Base-by-base conservation (phyloP, 2,113 vertebrate genomes). In the Maccullochella peelii region DNA sequence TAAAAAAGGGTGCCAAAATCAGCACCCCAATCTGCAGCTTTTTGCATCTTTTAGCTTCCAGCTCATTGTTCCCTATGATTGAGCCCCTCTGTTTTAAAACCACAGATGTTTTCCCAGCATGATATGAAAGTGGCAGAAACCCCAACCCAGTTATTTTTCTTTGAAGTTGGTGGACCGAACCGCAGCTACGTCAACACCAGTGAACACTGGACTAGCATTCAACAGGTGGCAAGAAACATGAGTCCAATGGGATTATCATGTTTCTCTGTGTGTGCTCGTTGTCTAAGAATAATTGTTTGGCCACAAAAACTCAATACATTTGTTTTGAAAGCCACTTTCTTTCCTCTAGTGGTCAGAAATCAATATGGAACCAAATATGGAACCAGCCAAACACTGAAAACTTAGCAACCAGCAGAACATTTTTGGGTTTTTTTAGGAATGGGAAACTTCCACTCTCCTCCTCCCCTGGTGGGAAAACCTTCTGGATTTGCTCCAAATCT, bases 101-200 rank as follows among this genome's bases (percentile, higher is more conserved):
- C 79, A 52, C 78, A 85, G 70, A 59, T 78, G 59, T 73, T 63
- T 68, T 77, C 68, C 59, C 73, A 63, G 71, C 21, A 4, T 42
- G 8, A 68, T 52, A 8, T 42, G 55, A 50, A 57, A 49, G 4
- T 1, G 33, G n/a, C 67, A 14, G 21, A 42, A 84, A 62, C 40
- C 5, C 8, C 69, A 52, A 47, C 25, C 4, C 59, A 27, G 72
- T 54, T 62, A 27, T 63, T 79, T 76, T 50, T 69, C 78, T 63
- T 25, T 25, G 8, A 27, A 55, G 21, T 20, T 30, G 25, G 20
- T 49, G 74, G 40, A 72, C 74, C 10, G 16, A 77, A 67, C 33
- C 76, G 12, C 42, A 80, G 58, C 55, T 36, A 50, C 16, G 18
- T 70, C 73, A 83, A 77, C 77, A 66, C 52, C 68, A 61, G 15